Conservation (phyloP, 2,888 invertebrate genomes). For the Drosophila nr. perissopoda region DNA sequence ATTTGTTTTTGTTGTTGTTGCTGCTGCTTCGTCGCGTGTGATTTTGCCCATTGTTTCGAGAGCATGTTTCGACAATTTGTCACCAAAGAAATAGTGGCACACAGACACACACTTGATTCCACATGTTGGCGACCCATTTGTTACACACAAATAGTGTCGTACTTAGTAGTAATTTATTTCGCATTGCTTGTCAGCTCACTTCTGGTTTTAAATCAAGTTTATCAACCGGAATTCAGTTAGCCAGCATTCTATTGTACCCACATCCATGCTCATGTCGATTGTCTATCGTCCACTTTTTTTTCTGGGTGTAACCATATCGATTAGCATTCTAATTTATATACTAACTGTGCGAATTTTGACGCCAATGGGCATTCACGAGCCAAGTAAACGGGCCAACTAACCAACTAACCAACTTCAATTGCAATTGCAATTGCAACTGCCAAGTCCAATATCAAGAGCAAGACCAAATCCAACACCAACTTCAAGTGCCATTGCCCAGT, state of each 20-base stretch:
- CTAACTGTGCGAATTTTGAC: conserved; percentile 58
- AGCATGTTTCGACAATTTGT: conserved; percentile 75
- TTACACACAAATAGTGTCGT: conserved; percentile 58
- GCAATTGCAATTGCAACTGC: conserved; percentile 8
- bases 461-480: conserved; percentile 5
- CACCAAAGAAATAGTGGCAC: conserved; percentile 42
- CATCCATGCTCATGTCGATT: conserved; percentile 9
- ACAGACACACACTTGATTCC: conserved; percentile 30
- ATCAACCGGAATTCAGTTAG: conserved; percentile 73
- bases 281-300: conserved; percentile 49
- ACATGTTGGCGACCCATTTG: conserved; percentile 66
- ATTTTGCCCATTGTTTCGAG: conserved; percentile 43
- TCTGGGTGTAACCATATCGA: conserved; percentile 77
- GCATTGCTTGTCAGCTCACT: conserved; percentile 52
- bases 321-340: conserved; percentile 81
- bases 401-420: background rate
- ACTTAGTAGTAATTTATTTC: conserved; percentile 75
- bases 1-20: background rate
- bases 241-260: conserved; percentile 55
- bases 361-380: conserved; percentile 75
- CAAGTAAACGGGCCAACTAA: conserved; percentile 26
- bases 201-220: conserved; percentile 82
- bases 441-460: conserved; percentile 62
- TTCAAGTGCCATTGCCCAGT: conserved; percentile 38
- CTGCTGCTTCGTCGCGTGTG: conserved; percentile 20